Base-by-base conservation (phyloP, 2,888 invertebrate species). In the Tiliacea aurago region DNA sequence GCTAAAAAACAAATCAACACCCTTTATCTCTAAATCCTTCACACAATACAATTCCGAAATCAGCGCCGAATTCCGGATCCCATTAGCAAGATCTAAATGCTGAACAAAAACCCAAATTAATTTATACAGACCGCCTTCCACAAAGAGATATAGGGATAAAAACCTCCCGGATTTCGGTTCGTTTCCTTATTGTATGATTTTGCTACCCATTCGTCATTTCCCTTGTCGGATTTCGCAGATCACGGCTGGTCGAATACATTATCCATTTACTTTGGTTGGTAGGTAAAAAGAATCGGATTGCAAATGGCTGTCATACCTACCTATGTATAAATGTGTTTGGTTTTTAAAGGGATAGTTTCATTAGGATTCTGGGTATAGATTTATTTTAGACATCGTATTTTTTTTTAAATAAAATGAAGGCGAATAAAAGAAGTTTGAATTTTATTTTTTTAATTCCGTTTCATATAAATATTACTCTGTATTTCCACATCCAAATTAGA, bases 101-200 rank as follows among this genome's bases (percentile, higher is more conserved):
- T 77, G 85, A 84, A 78, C 78, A 84, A 85, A 86, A 84, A 83
- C 78, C 82, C 80, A 84, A 87, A 89, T 89, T 88, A 88, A 84
- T 88, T 84, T 82, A 76, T 80, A 83, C 81, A 75, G 78, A 85
- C 84, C 83, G 79, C 76, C 65, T 79, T 56, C 73, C 68, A 84
- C 84, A 84, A 85, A 85, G 83, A 85, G 83, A 88, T 86, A 83
- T 83, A 66, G 55, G 79, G 78, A 80, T 80, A 80, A 80, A 80
- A 80, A 73, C 67, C 73, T 65, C 80, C 73, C 81, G 83, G 87
- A 88, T 76, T 75, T 84, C 77, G 86, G 87, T 78, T 87, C 90
- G 88, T 90, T 92, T 92, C 91, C 91, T 91, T 92, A 92, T 93
- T 92, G 91, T 92, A 86, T 89, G 90, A 91, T 90, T 91, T 88